Evolutionary conservation across 2,797 vertebrate species (phyloP), one percentile per base, ranked within the genome.

Genomic region (Tachyglossus aculeatus): DNA sequence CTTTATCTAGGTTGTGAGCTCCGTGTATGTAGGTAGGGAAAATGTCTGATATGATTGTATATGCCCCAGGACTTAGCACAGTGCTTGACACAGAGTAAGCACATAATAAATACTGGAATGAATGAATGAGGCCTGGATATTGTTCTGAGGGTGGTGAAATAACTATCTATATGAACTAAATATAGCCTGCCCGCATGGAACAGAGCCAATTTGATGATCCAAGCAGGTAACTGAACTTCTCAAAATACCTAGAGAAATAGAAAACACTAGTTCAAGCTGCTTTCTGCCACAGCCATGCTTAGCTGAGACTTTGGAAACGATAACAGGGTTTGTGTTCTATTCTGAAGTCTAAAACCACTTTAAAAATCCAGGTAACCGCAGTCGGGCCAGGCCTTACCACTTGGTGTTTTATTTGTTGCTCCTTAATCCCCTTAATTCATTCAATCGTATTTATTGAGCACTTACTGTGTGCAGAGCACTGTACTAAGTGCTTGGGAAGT

Each of bases 291-390:
- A 0, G 27, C 19, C 18, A 72, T 60, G 14, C 67, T 24, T 50
- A 29, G 18, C 1, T 22, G 4, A 67, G 16, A 27, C 44, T 38
- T 39, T 33, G 8, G 1, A 22, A 37, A 11, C 32, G 7, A 0
- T 19, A 47, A 12, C 27, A 12, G 55, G 1, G 13, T 67, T 27
- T 66, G 67, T 48, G n/a, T 10, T 54, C 83, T 16, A 55, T 65
- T 84, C 64, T 14, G 2, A 57, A 62, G 47, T 62, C 13, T n/a
- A 33, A 48, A 67, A 60, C 67, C 60, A 37, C 71, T 66, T 67
- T 66, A 69, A 57, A 65, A 77, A 64, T 75, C 56, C 78, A 1
- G 13, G 71, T 32, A 61, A 72, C 80, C 73, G 72, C 80, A 75
- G 64, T 71, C 58, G 82, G 48, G 1, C 18, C 41, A 21, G 25